Evolutionary conservation across 2,888 invertebrate species (phyloP).

Genomic region (Tipula helvola): DNA sequence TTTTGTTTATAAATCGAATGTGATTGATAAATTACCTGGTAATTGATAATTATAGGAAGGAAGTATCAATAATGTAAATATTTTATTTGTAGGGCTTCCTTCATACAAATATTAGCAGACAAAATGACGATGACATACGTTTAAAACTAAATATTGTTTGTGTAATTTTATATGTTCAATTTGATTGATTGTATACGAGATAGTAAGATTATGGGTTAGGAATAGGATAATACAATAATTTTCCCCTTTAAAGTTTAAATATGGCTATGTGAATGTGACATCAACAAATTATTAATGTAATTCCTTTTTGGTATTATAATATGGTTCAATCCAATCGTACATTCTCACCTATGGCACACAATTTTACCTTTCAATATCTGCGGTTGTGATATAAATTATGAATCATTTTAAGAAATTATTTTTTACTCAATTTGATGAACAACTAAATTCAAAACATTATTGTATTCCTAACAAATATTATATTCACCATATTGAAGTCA

Average conservation of each 20-base stretch:
- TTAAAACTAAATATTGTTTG: not conserved
- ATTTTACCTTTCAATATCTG: no score
- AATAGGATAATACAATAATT: not conserved
- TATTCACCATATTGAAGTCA: not conserved
- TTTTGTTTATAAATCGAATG: not conserved
- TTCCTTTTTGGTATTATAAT: not conserved
- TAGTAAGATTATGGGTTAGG: not conserved
- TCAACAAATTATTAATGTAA: not conserved
- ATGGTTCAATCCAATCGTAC: no score
- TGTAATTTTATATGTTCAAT: not conserved
- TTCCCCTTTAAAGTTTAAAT: not conserved
- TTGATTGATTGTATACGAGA: not conserved
- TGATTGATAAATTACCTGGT: not conserved
- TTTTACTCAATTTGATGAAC: no score
- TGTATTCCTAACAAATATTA: not conserved
- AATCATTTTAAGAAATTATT: no score
- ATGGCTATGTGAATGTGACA: not conserved
- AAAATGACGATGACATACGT: not conserved
- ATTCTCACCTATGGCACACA: no score
- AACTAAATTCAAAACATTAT: no score
- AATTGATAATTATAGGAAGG: not conserved
- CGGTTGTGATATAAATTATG: no score
- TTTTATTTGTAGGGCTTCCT: not conserved
- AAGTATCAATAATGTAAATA: not conserved
- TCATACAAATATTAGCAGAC: not conserved